These are phyloP conservation scores for Morbakka virulenta DNA, from an alignment of 30 jellyfish, hydroid and myxozoan genomes.

Conservation along the genomic window DNA sequence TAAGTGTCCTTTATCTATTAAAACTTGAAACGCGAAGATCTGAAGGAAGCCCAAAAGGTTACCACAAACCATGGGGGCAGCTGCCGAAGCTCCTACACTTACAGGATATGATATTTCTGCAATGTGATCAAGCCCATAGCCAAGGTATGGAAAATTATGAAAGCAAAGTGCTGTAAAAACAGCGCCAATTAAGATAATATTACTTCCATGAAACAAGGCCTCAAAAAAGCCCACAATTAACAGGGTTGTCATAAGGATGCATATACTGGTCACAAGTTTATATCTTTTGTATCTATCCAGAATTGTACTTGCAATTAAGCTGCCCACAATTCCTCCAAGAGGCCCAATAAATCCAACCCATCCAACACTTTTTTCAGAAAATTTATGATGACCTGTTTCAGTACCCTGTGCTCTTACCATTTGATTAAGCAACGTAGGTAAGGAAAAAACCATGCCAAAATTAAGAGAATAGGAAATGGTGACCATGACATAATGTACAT, in stretches of 20 bases:
- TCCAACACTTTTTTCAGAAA: slow-evolving; percentile 62
- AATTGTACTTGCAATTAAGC: slow-evolving; percentile 44
- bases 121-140: slow-evolving; percentile 76
- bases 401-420: slow-evolving; percentile 22
- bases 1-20: slow-evolving; percentile 15
- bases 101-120: slow-evolving; percentile 87
- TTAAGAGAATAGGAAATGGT: slow-evolving; percentile 61
- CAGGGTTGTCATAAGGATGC: slow-evolving; percentile 30
- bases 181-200: slow-evolving; percentile 28
- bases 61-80: slow-evolving; percentile 61
- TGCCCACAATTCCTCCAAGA: slow-evolving; percentile 38
- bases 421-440: slow-evolving; percentile 42
- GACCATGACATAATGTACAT: slow-evolving; percentile 46
- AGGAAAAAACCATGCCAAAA: slow-evolving; percentile 50
- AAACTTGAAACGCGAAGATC: slow-evolving; percentile 35
- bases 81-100: slow-evolving; percentile 63
- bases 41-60: slow-evolving; percentile 61
- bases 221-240: slow-evolving; percentile 48
- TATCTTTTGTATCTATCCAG: slow-evolving; percentile 49
- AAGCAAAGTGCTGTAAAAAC: slow-evolving; percentile 28
- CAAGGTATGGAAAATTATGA: slow-evolving; percentile 48
- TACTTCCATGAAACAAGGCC: slow-evolving; percentile 21
- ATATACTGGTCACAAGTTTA: slow-evolving; percentile 25
- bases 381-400: not conserved
- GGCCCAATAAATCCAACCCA: slow-evolving; percentile 77